Percentiles rank a stretch among this genome's conserved stretches.
Evolutionary conservation across 2,888 invertebrate species (phyloP).

Genomic region (Heliconius cydno): DNA sequence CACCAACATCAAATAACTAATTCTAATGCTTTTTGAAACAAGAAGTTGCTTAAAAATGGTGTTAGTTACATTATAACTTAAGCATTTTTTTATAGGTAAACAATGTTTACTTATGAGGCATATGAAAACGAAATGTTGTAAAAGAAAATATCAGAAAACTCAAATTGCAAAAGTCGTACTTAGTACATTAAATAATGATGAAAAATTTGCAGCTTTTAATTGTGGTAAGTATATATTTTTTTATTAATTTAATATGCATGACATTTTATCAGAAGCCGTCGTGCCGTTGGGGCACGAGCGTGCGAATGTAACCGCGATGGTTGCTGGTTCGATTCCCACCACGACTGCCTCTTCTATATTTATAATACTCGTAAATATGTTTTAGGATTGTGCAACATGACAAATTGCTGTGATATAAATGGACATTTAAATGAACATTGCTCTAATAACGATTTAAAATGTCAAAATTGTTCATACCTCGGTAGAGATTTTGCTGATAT

Average conservation of each 20-base stretch:
- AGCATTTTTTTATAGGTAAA: neutral
- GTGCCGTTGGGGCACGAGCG: too few relatives aligned
- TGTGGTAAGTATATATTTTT: slow-evolving; percentile 2
- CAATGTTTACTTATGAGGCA: neutral
- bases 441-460: slow-evolving; percentile 58
- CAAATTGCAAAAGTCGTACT: neutral
- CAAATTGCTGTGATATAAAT: slow-evolving; percentile 41
- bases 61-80: neutral
- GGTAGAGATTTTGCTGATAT: slow-evolving; percentile 65
- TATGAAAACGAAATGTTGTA: slow-evolving; percentile 1
- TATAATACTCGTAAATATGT: slow-evolving; percentile 26
- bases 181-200: neutral
- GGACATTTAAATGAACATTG: slow-evolving; percentile 60
- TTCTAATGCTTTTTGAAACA: too few relatives aligned
- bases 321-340: neutral
- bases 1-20: too few relatives aligned
- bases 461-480: slow-evolving; percentile 60
- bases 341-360: neutral
- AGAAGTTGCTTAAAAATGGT: neutral
- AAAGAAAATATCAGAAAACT: neutral
- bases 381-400: slow-evolving; percentile 57
- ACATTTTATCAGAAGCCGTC: too few relatives aligned
- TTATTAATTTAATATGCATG: too few relatives aligned
- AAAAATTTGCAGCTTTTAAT: neutral
- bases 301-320: too few relatives aligned